phyloP scores from a whole-genome alignment of 2,113 vertebrate genomes.

The Etia nguti region DNA sequence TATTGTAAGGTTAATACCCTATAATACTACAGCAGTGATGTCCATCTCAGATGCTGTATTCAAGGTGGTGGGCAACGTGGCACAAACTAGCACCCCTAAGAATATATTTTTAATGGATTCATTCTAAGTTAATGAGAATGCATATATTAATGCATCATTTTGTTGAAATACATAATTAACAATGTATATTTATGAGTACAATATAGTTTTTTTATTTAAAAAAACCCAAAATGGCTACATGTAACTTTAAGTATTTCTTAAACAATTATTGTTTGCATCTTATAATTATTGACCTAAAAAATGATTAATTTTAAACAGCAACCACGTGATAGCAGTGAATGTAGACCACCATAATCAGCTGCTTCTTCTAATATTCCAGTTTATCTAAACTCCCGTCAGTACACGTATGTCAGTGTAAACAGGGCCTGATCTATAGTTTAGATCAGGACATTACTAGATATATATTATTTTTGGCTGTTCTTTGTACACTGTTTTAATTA shows the following conservation, averaged over 20 bases:
- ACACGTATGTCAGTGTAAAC: neutral
- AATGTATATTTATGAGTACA: neutral
- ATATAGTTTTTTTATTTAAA: neutral
- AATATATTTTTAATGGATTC: neutral
- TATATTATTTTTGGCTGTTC: accelerated
- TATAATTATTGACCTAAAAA: neutral
- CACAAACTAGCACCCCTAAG: neutral
- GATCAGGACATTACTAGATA: neutral
- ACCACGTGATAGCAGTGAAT: neutral
- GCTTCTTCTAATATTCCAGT: neutral
- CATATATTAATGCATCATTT: neutral
- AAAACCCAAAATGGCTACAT: neutral
- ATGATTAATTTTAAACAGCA: neutral
- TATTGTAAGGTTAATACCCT: neutral
- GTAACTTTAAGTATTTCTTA: neutral
- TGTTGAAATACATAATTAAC: neutral
- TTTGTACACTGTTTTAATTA: neutral
- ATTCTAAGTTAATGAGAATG: neutral
- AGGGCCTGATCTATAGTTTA: neutral
- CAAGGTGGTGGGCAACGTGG: neutral
- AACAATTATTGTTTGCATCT: accelerated
- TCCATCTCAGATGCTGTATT: accelerated
- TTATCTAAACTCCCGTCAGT: neutral
- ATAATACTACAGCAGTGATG: neutral
- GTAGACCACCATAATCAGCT: neutral